Base-by-base conservation (phyloP, 2,888 invertebrate species). In the Pollenia amentaria region DNA sequence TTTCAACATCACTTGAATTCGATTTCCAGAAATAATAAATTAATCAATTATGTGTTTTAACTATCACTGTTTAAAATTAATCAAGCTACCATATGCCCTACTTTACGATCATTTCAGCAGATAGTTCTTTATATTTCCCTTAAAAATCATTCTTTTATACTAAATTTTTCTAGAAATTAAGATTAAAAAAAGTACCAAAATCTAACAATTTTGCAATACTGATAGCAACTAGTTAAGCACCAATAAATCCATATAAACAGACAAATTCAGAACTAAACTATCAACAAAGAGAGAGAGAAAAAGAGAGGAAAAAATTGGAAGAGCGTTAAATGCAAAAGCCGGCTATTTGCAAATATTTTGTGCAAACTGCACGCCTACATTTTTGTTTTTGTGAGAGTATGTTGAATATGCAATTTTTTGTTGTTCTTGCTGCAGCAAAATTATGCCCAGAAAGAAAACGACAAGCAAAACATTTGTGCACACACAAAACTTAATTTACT, bases 331-430 rank as follows among this genome's bases (percentile, higher is more conserved):
- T 60, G 53, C 57, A 82, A 78, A 87, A 69, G 87, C 84, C 81
- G 87, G 80, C 87, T 81, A 77, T 51, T 70, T 69, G 38, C 16
- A 62, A 18, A 62, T 83, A 55, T 70, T 83, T 53, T 29, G 38
- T 69, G 57, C 51, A 72, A 78, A 51, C 73, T 62, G 65, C 84
- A 84, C 84, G 67, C 84, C 78, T 84, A 84, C 84, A 84, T 84
- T 84, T 73, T 57, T 70, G 42, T 44, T 29, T 51, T 21, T 53
- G 64, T 38, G 18, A 62, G 42, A 78, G 60, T 53, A 62, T 83
- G 76, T 70, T 77, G 38, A 83, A 83, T 83, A 70, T 53, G 51
- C 55, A 44, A 21, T 12, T 44, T 53, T 60, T 44, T 21, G 21
- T 29, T 67, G n/a, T 9, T 16, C 18, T 67, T n/a, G 8, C 14